Evolutionary conservation across 1,140 invertebrate species (phyloP).

Genomic region (Drosophila azteca): DNA sequence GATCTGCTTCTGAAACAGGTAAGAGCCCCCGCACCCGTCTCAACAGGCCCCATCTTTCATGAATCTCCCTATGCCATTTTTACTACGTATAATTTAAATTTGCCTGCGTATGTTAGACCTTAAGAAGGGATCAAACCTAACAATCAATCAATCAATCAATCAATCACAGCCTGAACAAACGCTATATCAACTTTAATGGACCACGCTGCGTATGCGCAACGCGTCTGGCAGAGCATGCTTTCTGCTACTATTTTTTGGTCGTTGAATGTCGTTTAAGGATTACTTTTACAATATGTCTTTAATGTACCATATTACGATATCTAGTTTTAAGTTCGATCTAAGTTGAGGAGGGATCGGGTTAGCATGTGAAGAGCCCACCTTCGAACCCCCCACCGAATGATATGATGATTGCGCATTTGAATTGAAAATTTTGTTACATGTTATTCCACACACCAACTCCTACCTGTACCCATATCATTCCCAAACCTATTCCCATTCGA

Average conservation of each 20-base stretch:
- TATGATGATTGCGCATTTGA: conserved; percentile 24
- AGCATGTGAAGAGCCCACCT: conserved; percentile 27
- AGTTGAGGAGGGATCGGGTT: conserved; percentile 39
- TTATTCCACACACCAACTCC: conserved; percentile 5
- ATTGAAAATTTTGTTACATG: conserved; percentile 27
- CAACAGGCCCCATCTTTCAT: too few species aligned
- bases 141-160: background rate
- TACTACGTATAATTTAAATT: background rate
- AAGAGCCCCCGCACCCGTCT: conserved; percentile 5
- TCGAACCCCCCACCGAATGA: conserved; percentile 1
- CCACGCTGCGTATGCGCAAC: conserved; percentile 57
- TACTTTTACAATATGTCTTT: conserved; percentile 7
- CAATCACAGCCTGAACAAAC: background rate
- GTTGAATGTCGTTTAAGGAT: conserved; percentile 22
- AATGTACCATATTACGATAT: conserved; percentile 20
- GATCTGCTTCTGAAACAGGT: conserved; percentile 98
- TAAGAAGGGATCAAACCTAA: background rate
- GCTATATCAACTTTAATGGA: conserved; percentile 7
- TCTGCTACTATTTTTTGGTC: conserved; percentile 1
- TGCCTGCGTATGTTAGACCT: background rate
- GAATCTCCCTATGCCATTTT: too few species aligned
- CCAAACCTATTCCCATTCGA: too few species aligned
- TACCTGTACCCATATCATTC: too few species aligned
- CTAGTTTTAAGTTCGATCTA: conserved; percentile 40
- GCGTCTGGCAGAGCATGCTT: conserved; percentile 29